phyloP scores from a whole-genome alignment of 2,888 invertebrate species.

The Euspilapteryx auroguttella region DNA sequence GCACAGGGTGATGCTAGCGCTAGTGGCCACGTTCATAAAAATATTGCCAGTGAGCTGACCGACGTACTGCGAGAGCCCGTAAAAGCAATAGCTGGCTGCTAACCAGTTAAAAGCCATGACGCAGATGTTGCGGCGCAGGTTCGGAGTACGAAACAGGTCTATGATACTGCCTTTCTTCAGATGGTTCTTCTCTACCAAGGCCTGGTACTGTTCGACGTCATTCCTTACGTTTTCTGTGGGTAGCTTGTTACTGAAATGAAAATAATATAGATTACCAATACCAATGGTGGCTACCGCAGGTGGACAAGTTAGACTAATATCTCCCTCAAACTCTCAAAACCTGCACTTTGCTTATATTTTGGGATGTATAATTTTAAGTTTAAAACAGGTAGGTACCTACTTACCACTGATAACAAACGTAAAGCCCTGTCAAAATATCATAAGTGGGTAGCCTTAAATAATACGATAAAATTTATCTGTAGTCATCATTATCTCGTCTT shows the following conservation, averaged over 20 bases:
- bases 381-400: too few species aligned
- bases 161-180: slow-evolving; percentile 55
- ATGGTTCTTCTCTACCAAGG: slow-evolving; percentile 22
- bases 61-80: slow-evolving; percentile 82
- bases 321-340: too few species aligned
- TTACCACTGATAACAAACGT: too few species aligned
- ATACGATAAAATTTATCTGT: too few species aligned
- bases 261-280: too few species aligned
- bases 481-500: too few species aligned
- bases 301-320: too few species aligned
- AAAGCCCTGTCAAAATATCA: too few species aligned
- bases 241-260: slow-evolving; percentile 41
- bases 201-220: slow-evolving; percentile 32
- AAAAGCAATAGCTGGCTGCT: slow-evolving; percentile 74
- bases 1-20: slow-evolving; percentile 64
- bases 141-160: slow-evolving; percentile 73
- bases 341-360: too few species aligned
- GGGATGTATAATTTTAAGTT: too few species aligned
- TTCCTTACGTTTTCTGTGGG: slow-evolving; percentile 41
- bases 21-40: slow-evolving; percentile 79
- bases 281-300: too few species aligned
- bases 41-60: slow-evolving; percentile 78
- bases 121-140: slow-evolving; percentile 70
- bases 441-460: too few species aligned
- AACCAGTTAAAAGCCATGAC: slow-evolving; percentile 79